phyloP scores from a whole-genome alignment of 1,140 invertebrate species.

The Ectropis grisescens region DNA sequence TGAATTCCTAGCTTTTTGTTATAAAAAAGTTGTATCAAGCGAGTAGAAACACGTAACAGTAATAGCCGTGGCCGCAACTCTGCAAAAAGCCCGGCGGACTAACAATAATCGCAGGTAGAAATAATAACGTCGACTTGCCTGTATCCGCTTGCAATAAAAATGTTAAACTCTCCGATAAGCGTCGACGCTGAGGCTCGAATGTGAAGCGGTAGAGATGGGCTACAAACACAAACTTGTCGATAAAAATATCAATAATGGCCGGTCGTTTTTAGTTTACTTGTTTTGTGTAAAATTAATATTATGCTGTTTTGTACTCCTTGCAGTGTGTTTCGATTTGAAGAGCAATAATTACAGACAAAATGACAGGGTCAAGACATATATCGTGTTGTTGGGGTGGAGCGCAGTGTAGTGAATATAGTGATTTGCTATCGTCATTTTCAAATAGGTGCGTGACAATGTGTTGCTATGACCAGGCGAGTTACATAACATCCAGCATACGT shows the following conservation, averaged over 20 bases:
- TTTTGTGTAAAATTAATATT: not conserved
- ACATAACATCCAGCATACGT: too few relatives aligned
- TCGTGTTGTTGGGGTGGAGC: too few relatives aligned
- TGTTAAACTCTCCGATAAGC: slow-evolving; percentile 64
- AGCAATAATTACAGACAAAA: not conserved
- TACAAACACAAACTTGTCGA: not conserved
- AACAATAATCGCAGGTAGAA: slow-evolving; percentile 63
- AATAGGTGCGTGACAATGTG: too few relatives aligned
- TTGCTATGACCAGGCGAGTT: too few relatives aligned
- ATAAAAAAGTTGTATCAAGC: too few relatives aligned
- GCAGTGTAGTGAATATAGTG: too few relatives aligned
- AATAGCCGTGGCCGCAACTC: too few relatives aligned
- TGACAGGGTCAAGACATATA: not conserved
- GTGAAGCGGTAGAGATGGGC: slow-evolving; percentile 30
- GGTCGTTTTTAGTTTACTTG: not conserved
- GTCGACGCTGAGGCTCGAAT: slow-evolving; percentile 48
- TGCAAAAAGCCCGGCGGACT: too few relatives aligned
- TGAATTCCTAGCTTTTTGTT: too few relatives aligned
- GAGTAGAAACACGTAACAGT: too few relatives aligned
- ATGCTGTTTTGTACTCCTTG: not conserved
- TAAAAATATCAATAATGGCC: slow-evolving; percentile 11
- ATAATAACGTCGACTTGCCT: slow-evolving; percentile 55
- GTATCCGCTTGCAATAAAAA: slow-evolving; percentile 67
- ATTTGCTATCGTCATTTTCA: too few relatives aligned
- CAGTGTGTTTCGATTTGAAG: not conserved